phyloP scores from a whole-genome alignment of 1,140 invertebrate species.

The Ceratoteleas bidentatus region DNA sequence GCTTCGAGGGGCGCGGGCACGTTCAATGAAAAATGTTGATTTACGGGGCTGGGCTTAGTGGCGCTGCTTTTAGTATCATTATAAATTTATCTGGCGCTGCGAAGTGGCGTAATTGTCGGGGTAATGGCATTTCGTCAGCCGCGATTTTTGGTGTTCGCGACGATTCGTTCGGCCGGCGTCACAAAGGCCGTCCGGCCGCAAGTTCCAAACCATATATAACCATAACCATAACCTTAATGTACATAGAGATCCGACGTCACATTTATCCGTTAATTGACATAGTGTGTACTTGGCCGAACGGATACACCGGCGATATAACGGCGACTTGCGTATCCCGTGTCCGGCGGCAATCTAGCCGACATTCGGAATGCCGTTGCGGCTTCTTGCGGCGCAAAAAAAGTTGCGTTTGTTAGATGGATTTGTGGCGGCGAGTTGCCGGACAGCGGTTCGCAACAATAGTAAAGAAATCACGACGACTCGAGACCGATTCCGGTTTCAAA shows the following conservation, averaged over 20 bases:
- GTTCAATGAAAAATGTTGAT: constrained; percentile 14
- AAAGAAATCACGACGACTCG: too few species aligned
- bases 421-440: constrained; percentile 13
- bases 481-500: too few species aligned
- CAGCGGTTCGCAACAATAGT: neutral
- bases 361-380: too few species aligned
- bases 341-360: too few species aligned
- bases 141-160: neutral
- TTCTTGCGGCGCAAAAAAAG: too few species aligned
- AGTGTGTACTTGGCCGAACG: too few species aligned
- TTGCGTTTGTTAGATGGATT: too few species aligned
- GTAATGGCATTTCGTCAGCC: neutral
- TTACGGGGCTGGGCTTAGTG: constrained; percentile 3
- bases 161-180: neutral
- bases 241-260: too few species aligned
- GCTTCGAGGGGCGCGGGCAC: neutral
- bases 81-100: neutral
- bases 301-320: too few species aligned
- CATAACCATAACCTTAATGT: constrained; percentile 32
- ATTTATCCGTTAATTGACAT: too few species aligned
- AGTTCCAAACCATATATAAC: constrained; percentile 36
- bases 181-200: neutral
- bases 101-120: constrained; percentile 3
- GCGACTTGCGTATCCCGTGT: too few species aligned
- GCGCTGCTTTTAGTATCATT: constrained; percentile 17